phyloP scores from a whole-genome alignment of 2,113 vertebrate species.

The Podarcis raffonei region DNA sequence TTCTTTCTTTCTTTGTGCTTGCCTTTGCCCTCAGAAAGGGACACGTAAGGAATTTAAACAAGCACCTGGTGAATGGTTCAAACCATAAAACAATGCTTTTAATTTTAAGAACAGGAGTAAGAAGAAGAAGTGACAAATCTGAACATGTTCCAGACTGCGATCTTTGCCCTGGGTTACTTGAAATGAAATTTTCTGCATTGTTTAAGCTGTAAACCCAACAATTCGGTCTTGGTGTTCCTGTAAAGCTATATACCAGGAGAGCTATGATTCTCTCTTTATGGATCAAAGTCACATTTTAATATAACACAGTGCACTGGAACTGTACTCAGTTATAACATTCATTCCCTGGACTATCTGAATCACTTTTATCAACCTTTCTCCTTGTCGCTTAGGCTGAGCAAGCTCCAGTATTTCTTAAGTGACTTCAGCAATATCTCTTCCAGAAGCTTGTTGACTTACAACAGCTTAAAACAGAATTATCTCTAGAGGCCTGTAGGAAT shows the following conservation, averaged over 20 bases:
- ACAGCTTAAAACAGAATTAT: slow-evolving; percentile 5
- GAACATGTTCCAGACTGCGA: not conserved
- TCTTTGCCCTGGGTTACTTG: slow-evolving; percentile 8
- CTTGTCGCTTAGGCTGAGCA: slow-evolving; percentile 4
- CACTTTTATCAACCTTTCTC: slow-evolving; percentile 3
- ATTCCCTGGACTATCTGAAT: slow-evolving; percentile 8
- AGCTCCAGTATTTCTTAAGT: not conserved
- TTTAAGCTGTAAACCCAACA: not conserved
- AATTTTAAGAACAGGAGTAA: slow-evolving; percentile 3
- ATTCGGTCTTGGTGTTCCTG: not conserved
- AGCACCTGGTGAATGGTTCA: not conserved
- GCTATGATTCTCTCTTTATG: not conserved
- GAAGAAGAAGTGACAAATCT: not conserved
- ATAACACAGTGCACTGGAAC: not conserved
- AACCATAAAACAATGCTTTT: slow-evolving; percentile 1
- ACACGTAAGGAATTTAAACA: not conserved
- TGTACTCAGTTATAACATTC: not conserved
- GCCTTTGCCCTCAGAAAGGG: not conserved
- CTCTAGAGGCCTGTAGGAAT: not conserved
- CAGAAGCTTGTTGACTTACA: slow-evolving; percentile 3
- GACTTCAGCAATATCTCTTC: not conserved
- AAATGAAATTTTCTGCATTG: slow-evolving; percentile 19
- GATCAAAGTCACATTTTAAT: slow-evolving; percentile 25
- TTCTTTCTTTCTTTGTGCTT: not conserved
- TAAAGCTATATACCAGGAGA: not conserved